phyloP scores from a whole-genome alignment of 2,888 invertebrate genomes.

The Bibio marci region DNA sequence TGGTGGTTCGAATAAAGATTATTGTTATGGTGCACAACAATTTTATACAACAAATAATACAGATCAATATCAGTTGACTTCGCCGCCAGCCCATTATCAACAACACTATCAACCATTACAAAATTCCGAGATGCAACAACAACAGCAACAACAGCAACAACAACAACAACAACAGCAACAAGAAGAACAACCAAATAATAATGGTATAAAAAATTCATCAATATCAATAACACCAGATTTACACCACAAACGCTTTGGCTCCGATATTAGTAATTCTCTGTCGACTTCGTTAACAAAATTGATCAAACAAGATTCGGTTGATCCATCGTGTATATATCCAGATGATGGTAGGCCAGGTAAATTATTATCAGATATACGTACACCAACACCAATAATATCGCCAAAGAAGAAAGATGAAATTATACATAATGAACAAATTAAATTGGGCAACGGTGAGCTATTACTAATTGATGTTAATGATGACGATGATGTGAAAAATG shows the following conservation, averaged over 20 bases:
- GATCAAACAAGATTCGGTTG: not conserved
- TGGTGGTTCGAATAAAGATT: conserved; percentile 52
- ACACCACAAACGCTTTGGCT: too few species aligned
- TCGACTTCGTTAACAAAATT: not conserved
- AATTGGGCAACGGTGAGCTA: conserved; percentile 29
- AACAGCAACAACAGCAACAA: not conserved
- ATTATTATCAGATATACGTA: not conserved
- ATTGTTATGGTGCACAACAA: conserved; percentile 64
- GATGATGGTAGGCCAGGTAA: not conserved
- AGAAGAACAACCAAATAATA: not conserved
- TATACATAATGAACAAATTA: conserved; percentile 31
- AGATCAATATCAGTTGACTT: conserved; percentile 41
- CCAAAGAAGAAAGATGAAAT: conserved; percentile 16
- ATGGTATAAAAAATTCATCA: not conserved
- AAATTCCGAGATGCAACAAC: not conserved
- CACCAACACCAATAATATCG: not conserved
- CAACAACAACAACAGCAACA: not conserved
- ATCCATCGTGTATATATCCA: not conserved
- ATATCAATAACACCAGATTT: too few species aligned
- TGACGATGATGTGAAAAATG: not conserved
- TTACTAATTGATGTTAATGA: conserved; percentile 3
- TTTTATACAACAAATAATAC: conserved; percentile 59
- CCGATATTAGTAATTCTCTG: not conserved
- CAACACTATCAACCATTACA: not conserved
- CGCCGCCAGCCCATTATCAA: conserved; percentile 22